phyloP scores from a whole-genome alignment of 2,113 vertebrate species.

The Eulemur rufifrons region DNA sequence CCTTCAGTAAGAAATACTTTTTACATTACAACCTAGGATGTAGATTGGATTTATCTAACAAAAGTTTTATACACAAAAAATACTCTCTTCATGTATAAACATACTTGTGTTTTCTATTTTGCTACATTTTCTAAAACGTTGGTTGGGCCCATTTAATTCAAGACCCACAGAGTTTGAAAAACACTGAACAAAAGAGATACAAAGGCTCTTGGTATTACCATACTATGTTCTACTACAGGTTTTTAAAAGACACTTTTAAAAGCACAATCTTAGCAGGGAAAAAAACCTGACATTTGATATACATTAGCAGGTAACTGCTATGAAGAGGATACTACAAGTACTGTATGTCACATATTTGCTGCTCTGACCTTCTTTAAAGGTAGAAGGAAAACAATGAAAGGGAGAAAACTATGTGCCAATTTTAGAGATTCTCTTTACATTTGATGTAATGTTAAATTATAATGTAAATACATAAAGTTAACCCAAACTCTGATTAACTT shows the following conservation, averaged over 20 bases:
- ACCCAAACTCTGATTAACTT: background rate
- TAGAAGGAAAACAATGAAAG: background rate
- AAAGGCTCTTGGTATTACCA: background rate
- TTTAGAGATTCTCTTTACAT: background rate
- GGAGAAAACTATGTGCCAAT: background rate
- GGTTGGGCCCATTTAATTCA: slow-evolving; percentile 9
- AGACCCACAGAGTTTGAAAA: slow-evolving; percentile 37
- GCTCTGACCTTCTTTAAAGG: background rate
- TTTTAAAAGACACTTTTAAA: slow-evolving; percentile 36
- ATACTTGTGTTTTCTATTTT: background rate
- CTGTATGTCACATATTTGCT: slow-evolving; percentile 37
- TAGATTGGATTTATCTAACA: background rate
- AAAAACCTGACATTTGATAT: background rate
- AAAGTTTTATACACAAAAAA: background rate
- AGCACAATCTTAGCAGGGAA: slow-evolving; percentile 39
- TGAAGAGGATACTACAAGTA: background rate
- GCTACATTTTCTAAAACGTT: background rate
- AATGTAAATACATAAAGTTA: background rate
- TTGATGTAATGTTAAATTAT: background rate
- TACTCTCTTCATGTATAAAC: background rate
- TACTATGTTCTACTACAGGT: background rate
- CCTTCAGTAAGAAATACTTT: background rate
- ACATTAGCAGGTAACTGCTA: slow-evolving; percentile 49
- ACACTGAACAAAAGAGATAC: background rate
- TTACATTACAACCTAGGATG: background rate